Evolutionary conservation across 2,797 vertebrate genomes (phyloP), one percentile per base, ranked within the genome.

Genomic region (Rousettus madagascariensis): DNA sequence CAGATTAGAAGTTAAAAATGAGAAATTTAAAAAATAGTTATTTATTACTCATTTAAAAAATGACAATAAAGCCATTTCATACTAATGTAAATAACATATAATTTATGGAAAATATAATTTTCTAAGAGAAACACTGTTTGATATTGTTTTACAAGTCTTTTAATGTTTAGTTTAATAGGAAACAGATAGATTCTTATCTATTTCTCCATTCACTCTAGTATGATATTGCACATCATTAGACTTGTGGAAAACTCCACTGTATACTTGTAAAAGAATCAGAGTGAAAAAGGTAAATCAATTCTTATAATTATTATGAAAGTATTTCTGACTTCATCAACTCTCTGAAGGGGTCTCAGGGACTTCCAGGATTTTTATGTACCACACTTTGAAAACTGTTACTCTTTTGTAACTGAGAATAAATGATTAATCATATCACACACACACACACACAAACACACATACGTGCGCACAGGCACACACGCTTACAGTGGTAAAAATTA

Each of bases 1-100:
- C n/a, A 92, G 38, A 53, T 28, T 89, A 90, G 8, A 82, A 83
- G 82, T 83, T 63, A 71, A 94, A 94, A 91, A 8, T 46, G 38
- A 80, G 22, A 75, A 30, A 30, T 26, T 71, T 33, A 2, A 28
- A 85, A 80, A 71, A 94, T 66, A 46, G n/a, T 9, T 66, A 71
- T 36, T 43, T 77, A 59, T 71, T 92, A 36, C 3, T 30, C 57
- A 59, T 77, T 78, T 91, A 4, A 90, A 92, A 38, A 92, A 59
- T n/a, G 83, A 49, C 15, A 68, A 33, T 79, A 10, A 69, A 61
- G 1, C 3, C 49, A 77, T 63, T 80, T 95, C 11, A 57, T 28
- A 28, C 59, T 66, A 86, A 65, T 53, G 41, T 65, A 9, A 93
- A 65, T 83, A 93, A 78, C 8, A 83, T 11, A 6, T 68, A 9